Evolutionary conservation across 92 coral and sea anemone genomes (phyloP), one percentile per base, ranked within the genome.

Genomic region (Diadumene lineata): DNA sequence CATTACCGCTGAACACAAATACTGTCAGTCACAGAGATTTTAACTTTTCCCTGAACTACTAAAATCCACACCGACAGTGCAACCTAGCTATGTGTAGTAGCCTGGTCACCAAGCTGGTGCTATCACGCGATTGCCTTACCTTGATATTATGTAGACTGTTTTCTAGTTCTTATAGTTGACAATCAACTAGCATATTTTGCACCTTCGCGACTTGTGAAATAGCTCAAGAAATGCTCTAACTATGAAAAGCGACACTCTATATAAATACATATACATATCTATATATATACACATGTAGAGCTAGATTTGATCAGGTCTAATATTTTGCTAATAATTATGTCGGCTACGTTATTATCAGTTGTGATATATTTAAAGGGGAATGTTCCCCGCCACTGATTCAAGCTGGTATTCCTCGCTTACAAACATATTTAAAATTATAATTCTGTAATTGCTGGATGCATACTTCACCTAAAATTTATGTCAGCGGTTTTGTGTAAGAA

Each of bases 291-390:
- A 72, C 34, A 55, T n/a, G 31, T 69, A 32, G n/a, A 53, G 19
- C n/a, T 29, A n/a, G n/a, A n/a, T n/a, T n/a, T n/a, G n/a, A 70
- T 69, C 29, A 38, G 30, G 50, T 68, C 22, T 31, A 58, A 58
- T 50, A 63, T 51, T 51, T 48, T 70, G 31, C 44, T 51, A 27
- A 70, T 29, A n/a, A n/a, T n/a, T n/a, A 70, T 33, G 75, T 38
- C 26, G 29, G 30, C 27, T 13, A 72, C 34, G 11, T 31, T 34
- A 38, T 55, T 48, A 30, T 21, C 50, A 43, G 1, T 62, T 62
- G 68, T 56, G 26, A 72, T 24, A 56, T 72, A 56, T 72, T 72
- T 56, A 72, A 72, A 17, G 62, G 77, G 77, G 66, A 53, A 19
- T 22, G 44, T 22, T 23, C 77, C 51, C 48, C 1, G 33, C 53